phyloP scores from a whole-genome alignment of 2,888 invertebrate species.

The Drosophila mercatorum region DNA sequence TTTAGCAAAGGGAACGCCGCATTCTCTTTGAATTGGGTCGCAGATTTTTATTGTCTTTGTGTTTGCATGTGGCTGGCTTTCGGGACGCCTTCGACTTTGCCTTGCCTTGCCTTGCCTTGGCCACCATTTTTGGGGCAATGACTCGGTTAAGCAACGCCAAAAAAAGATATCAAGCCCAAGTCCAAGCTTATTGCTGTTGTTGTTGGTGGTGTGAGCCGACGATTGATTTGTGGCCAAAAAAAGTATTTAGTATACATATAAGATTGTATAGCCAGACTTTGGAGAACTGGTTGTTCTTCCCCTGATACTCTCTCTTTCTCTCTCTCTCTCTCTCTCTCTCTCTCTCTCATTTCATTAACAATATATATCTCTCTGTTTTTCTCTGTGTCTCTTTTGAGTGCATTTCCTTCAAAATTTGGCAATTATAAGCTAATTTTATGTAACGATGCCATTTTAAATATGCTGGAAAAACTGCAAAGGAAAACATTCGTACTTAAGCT shows the following conservation, averaged over 20 bases:
- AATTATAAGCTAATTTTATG: conserved; percentile 71
- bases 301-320: background rate
- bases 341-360: background rate
- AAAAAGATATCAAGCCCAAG: conserved; percentile 6
- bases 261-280: conserved; percentile 9
- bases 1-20: conserved; percentile 37
- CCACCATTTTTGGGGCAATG: conserved; percentile 76
- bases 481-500: conserved; percentile 29
- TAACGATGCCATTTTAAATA: conserved; percentile 42
- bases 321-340: too few relatives aligned
- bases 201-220: conserved; percentile 5
- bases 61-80: conserved; percentile 42
- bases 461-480: conserved; percentile 56
- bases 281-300: conserved; percentile 34
- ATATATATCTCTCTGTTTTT: too few relatives aligned
- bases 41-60: conserved; percentile 60
- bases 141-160: conserved; percentile 62
- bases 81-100: conserved; percentile 53
- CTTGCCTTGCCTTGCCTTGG: conserved; percentile 42
- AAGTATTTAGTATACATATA: conserved; percentile 32
- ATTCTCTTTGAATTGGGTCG: conserved; percentile 68
- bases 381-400: conserved; percentile 14
- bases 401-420: conserved; percentile 40
- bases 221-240: conserved; percentile 28
- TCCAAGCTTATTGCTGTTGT: conserved; percentile 4